These are phyloP conservation scores for Drosophila vallismaia DNA, from an alignment of 2,888 invertebrate genomes.

Conservation along the genomic window DNA sequence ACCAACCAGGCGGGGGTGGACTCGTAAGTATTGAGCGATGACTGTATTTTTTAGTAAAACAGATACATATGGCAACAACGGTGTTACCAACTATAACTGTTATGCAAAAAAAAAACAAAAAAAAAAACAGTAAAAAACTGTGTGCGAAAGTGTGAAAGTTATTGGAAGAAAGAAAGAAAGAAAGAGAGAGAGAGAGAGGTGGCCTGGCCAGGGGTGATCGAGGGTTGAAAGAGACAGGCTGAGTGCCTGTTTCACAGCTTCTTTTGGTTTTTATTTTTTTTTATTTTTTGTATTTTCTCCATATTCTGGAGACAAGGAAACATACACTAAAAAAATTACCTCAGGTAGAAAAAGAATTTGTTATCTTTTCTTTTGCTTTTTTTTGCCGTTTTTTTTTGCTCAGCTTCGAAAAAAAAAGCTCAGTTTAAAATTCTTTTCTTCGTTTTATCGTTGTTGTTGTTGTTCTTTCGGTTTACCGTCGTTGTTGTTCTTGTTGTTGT, in stretches of 20 bases:
- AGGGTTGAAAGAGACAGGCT: conserved; percentile 11
- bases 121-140: conserved; percentile 16
- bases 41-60: conserved; percentile 3
- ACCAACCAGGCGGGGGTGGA: conserved; percentile 8
- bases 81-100: conserved; percentile 26
- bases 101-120: conserved; percentile 29
- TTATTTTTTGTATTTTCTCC: neutral
- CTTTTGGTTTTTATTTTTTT: conserved; percentile 6
- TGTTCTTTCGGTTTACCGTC: conserved; percentile 14
- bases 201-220: too few species aligned
- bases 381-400: conserved; percentile 5
- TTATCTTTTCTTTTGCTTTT: conserved; percentile 8
- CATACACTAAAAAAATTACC: conserved; percentile 35
- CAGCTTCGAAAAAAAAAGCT: neutral
- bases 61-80: conserved; percentile 1
- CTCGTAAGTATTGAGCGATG: neutral
- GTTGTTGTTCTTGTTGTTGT: conserved; percentile 22
- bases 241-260: conserved; percentile 22
- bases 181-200: conserved; percentile 1
- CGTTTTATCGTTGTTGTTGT: conserved; percentile 4
- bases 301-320: conserved; percentile 14
- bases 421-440: conserved; percentile 14
- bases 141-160: conserved; percentile 57
- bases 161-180: conserved; percentile 8
- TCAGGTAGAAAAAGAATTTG: conserved; percentile 33